These are phyloP conservation scores for Drosophila mercatorum DNA, from an alignment of 2,888 invertebrate species.

Conservation along the genomic window DNA sequence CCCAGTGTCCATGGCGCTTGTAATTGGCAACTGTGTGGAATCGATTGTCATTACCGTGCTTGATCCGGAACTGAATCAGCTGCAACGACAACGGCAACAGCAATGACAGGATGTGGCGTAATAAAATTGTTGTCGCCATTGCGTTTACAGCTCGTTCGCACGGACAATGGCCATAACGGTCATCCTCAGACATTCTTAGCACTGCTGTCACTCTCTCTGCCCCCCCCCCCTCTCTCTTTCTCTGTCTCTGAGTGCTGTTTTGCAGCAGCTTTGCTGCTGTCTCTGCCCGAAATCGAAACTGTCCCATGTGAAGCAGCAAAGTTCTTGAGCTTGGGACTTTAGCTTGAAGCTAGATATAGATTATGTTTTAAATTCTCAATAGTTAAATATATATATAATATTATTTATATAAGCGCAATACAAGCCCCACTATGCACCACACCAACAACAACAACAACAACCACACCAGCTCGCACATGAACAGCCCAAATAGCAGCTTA, in stretches of 20 bases:
- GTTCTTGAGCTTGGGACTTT: not conserved
- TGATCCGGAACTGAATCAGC: slow-evolving; percentile 26
- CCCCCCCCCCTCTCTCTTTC: not conserved
- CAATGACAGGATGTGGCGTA: slow-evolving; percentile 15
- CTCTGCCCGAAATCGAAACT: not conserved
- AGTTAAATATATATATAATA: not conserved
- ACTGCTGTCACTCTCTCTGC: not conserved
- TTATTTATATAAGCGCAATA: not conserved
- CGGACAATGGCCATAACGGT: slow-evolving; percentile 25
- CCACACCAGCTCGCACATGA: slow-evolving; percentile 15
- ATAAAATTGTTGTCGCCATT: slow-evolving; percentile 34
- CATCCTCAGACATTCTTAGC: slow-evolving; percentile 24
- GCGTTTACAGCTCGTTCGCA: slow-evolving; percentile 26
- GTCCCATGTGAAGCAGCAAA: not conserved
- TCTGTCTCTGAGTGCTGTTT: no score
- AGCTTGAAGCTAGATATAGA: not conserved
- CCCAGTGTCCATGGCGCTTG: slow-evolving; percentile 7
- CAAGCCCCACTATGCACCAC: slow-evolving; percentile 5
- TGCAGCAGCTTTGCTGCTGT: slow-evolving; percentile 6
- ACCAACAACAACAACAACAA: not conserved
- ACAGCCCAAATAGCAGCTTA: slow-evolving; percentile 4
- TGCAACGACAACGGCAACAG: not conserved
- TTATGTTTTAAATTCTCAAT: not conserved
- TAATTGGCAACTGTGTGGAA: slow-evolving; percentile 39
- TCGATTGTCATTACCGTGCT: slow-evolving; percentile 38